A percentile compares a stretch with the other conserved stretches of the same genome.
phyloP scores from a whole-genome alignment of 2,113 vertebrate species.

The Scophthalmus maximus region DNA sequence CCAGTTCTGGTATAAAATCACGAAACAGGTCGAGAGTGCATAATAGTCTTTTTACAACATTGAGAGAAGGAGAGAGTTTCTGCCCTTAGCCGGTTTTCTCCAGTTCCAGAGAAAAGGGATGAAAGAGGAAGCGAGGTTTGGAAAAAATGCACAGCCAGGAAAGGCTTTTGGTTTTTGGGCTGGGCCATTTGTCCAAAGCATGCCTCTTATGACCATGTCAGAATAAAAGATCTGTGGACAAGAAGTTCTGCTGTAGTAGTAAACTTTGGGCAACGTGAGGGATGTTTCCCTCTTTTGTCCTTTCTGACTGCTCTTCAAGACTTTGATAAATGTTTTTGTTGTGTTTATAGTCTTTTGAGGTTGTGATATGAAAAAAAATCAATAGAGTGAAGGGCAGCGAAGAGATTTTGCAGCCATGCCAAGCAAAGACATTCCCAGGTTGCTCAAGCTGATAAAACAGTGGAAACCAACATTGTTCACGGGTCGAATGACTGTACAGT shows the following conservation, averaged over 20 bases:
- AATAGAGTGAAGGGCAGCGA: neutral
- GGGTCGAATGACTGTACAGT: conserved; percentile 16
- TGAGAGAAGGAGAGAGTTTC: conserved; percentile 11
- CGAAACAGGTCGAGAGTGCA: conserved; percentile 20
- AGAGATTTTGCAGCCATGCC: conserved; percentile 11
- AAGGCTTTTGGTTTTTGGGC: conserved; percentile 58
- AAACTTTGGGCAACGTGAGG: neutral
- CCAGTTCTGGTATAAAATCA: neutral
- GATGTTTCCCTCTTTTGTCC: neutral
- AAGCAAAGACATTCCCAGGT: conserved; percentile 20
- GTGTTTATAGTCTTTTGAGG: neutral
- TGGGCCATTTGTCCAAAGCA: conserved; percentile 13
- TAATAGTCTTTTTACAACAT: conserved; percentile 24
- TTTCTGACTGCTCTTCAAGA: neutral
- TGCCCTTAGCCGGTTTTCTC: conserved; percentile 34
- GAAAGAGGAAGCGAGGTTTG: conserved; percentile 55
- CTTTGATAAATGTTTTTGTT: neutral
- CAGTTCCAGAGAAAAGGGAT: conserved; percentile 45
- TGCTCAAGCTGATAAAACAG: conserved; percentile 37
- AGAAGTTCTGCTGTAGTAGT: neutral
- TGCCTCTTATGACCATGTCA: no score
- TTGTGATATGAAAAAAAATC: neutral
- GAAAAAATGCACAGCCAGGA: conserved; percentile 59
- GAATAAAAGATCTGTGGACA: no score
- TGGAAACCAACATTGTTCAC: conserved; percentile 40